Conservation (phyloP, 1,140 invertebrate genomes). For the Drosophila grimshawi region DNA sequence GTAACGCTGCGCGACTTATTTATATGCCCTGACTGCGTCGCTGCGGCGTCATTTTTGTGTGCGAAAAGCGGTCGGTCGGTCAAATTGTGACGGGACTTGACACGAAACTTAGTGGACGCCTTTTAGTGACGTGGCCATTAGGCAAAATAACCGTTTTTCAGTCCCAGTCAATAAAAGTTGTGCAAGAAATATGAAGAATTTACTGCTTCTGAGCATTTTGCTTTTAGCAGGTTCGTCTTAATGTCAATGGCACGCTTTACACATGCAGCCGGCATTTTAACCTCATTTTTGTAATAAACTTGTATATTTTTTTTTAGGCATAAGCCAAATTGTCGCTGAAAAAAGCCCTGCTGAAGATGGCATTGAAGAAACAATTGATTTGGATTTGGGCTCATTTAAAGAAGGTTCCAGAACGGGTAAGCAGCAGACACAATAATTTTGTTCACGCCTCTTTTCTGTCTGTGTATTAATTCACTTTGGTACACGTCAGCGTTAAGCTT, state of each 20-base stretch:
- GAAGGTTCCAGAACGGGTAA: conserved; percentile 94
- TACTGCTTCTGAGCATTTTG: conserved; percentile 85
- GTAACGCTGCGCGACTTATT: conserved; percentile 22
- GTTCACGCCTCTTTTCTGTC: neutral
- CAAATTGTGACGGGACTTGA: conserved; percentile 12
- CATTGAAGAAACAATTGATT: conserved; percentile 87
- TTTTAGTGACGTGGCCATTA: conserved; percentile 70
- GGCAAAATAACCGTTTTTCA: conserved; percentile 36
- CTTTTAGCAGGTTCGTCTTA: conserved; percentile 85
- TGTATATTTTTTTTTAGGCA: conserved; percentile 66
- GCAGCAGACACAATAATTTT: conserved; percentile 9
- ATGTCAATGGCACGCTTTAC: conserved; percentile 48
- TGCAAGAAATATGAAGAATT: conserved; percentile 85
- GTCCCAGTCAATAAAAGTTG: conserved; percentile 18
- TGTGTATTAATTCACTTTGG: conserved; percentile 39
- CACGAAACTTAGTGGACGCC: conserved; percentile 2
- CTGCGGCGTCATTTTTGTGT: conserved; percentile 43
- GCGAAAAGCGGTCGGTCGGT: conserved; percentile 28
- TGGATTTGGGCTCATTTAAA: conserved; percentile 91
- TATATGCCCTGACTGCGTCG: conserved; percentile 25
- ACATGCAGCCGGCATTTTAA: conserved; percentile 57
- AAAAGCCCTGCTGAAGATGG: conserved; percentile 84
- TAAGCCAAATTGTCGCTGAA: conserved; percentile 80
- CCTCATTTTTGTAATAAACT: conserved; percentile 59
- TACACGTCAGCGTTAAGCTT: conserved; percentile 70